phyloP scores from a whole-genome alignment of 2,113 vertebrate genomes.

The Tychaedon coryphoeus region DNA sequence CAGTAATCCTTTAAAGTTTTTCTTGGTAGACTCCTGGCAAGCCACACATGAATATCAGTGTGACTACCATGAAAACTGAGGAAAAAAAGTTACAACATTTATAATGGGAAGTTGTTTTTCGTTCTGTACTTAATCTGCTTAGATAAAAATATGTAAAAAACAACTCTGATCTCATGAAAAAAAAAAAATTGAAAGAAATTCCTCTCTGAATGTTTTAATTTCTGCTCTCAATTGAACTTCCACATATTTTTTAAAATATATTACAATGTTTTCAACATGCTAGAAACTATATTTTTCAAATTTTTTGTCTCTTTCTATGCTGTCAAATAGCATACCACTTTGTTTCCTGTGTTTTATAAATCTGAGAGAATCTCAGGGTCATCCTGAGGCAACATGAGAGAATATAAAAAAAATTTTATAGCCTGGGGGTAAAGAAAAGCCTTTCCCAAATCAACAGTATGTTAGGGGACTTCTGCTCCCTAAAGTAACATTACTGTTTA shows the following conservation, averaged over 20 bases:
- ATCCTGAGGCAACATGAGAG: slow-evolving; percentile 54
- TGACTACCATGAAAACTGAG: not conserved
- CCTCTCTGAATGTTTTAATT: not conserved
- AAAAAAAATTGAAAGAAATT: not conserved
- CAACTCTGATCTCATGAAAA: not conserved
- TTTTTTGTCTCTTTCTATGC: not conserved
- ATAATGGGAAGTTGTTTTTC: not conserved
- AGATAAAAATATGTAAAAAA: not conserved
- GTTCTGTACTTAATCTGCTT: not conserved
- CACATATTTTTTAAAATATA: not conserved
- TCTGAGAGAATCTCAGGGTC: slow-evolving; percentile 46
- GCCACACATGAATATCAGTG: not conserved
- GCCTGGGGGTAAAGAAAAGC: slow-evolving; percentile 64
- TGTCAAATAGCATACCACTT: slow-evolving; percentile 5
- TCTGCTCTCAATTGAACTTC: not conserved
- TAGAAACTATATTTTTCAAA: not conserved
- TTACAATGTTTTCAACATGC: not conserved
- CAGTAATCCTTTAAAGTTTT: not conserved
- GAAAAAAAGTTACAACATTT: not conserved
- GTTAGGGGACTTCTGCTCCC: slow-evolving; percentile 76
- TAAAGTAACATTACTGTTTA: slow-evolving; percentile 72
- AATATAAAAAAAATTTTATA: slow-evolving; percentile 64
- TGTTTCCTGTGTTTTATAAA: slow-evolving; percentile 35
- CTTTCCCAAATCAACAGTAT: slow-evolving; percentile 75
- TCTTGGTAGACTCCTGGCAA: not conserved